Evolutionary conservation across 2,888 invertebrate species (phyloP), one percentile per base, ranked within the genome.

Genomic region (Malachius bipustulatus): DNA sequence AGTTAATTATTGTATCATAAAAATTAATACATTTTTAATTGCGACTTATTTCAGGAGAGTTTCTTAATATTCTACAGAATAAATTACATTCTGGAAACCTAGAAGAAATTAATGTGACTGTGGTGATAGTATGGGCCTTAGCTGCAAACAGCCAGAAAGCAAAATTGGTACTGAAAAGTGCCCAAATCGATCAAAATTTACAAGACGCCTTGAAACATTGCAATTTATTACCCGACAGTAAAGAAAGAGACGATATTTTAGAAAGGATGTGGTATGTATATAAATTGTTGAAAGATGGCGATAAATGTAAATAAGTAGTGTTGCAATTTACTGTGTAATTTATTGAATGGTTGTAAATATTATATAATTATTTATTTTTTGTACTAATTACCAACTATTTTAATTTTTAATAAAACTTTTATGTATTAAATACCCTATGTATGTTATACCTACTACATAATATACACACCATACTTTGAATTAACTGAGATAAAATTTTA

Each of bases 61-160:
- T 71, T 44, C 51, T 72, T 26, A 63, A 64, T 41, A 47, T 69
- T 12, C 44, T 73, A 1, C 57, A 61, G 32, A 54, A 53, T 2
- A 64, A 66, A 45, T 52, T 72, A 19, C 56, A 60, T 31, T 57
- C 53, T 34, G 67, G 65, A 14, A 56, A 55, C 3, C 39, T 54
- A 2, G 55, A 58, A 16, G 70, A 71, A 46, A 66, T 67, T 40
- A 61, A 60, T 38, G 54, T 62, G 11, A 62, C 63, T 2, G 51
- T 71, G 49, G 51, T 72, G 10, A 74, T 75, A 2, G 65, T 77
- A 1, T 80, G 80, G 79, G 69, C 77, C 0, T 49, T 81, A 30
- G 69, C 74, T 4, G 74, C 76, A 4, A 81, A 81, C 51, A 77
- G 74, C 50, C 79, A 79, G 46, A 75, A 75, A 60, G 77, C 75